Percentiles rank a stretch among this genome's conserved stretches.
Evolutionary conservation across 2,113 vertebrate genomes (phyloP).

Genomic region (Myrmecobius fasciatus): DNA sequence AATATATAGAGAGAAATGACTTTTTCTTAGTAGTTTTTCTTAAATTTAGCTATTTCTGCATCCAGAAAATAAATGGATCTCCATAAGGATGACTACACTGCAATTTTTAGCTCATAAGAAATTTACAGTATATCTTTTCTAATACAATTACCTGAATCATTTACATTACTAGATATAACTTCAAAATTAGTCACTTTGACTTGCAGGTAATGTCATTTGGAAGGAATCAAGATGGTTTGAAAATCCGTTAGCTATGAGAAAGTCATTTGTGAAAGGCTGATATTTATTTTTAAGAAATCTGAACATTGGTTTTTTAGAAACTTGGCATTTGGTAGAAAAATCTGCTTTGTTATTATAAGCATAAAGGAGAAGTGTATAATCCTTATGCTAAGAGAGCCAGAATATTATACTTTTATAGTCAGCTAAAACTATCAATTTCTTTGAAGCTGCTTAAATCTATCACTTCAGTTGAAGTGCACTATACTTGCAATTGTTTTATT

Average conservation of each 20-base stretch:
- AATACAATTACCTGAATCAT: constrained; percentile 78
- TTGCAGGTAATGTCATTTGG: constrained; percentile 65
- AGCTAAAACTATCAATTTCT: constrained; percentile 12
- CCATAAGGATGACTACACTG: constrained; percentile 61
- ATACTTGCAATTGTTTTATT: neutral
- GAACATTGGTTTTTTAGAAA: constrained; percentile 58
- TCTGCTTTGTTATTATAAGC: constrained; percentile 46
- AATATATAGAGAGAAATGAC: neutral
- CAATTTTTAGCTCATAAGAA: constrained; percentile 81
- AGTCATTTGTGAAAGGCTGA: constrained; percentile 76
- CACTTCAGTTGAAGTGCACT: neutral
- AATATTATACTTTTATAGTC: constrained; percentile 6
- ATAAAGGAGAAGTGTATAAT: neutral
- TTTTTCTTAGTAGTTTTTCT: constrained; percentile 15
- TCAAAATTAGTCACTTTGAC: constrained; percentile 70
- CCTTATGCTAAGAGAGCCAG: constrained; percentile 12
- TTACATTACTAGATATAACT: constrained; percentile 79
- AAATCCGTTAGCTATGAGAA: constrained; percentile 78
- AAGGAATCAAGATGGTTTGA: constrained; percentile 65
- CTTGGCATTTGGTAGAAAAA: constrained; percentile 58
- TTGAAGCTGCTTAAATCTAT: constrained; percentile 14
- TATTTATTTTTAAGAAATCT: constrained; percentile 72
- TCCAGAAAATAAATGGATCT: constrained; percentile 62
- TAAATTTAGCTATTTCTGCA: constrained; percentile 33
- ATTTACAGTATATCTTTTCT: constrained; percentile 77